Evolutionary conservation across 2,113 vertebrate species (phyloP), one percentile per base, ranked within the genome.

Genomic region (Varanus komodoensis): DNA sequence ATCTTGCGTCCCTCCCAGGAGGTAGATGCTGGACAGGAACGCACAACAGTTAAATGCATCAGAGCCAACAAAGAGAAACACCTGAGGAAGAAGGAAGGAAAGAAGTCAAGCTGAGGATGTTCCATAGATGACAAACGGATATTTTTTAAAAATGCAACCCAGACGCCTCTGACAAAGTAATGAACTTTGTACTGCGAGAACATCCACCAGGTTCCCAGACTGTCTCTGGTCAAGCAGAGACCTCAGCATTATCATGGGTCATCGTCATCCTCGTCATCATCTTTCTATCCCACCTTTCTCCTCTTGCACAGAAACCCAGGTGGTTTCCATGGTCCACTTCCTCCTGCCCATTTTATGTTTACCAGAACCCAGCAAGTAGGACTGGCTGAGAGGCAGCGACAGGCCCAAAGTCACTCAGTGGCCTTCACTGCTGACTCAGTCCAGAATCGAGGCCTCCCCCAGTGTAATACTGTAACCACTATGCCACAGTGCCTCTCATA

Each of bases 31-130:
- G 0, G 97, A 98, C 88, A 98, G 97, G 96, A 98, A 98, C 0
- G 96, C 93, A 85, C 98, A 98, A 94, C 98, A 98, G 89, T 98
- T 98, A 94, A 98, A 98, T 0, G 97, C 97, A 1, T 98, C 97
- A 0, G 97, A 97, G 52, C 97, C 97, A 0, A 94, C 1, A 0
- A 97, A 98, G 25, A 97, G 95, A 91, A 98, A 98, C 11, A 98
- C 91, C 98, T 98, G 90, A 29, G n/a, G n/a, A 85, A 15, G 89
- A 17, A 78, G 21, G 68, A 19, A 77, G 89, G 9, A 48, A 91
- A 87, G n/a, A 0, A 11, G 4, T 87, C 87, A 80, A 75, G 0
- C 78, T 91, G 84, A 87, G 87, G 67, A 64, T 83, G 81, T 19
- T 0, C 48, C 50, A 75, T 1, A 0, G 15, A 78, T 4, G 19